Percentiles rank a stretch among this genome's conserved stretches.
Evolutionary conservation across 2,797 vertebrate genomes (phyloP).

Genomic region (Macropodus opercularis): DNA sequence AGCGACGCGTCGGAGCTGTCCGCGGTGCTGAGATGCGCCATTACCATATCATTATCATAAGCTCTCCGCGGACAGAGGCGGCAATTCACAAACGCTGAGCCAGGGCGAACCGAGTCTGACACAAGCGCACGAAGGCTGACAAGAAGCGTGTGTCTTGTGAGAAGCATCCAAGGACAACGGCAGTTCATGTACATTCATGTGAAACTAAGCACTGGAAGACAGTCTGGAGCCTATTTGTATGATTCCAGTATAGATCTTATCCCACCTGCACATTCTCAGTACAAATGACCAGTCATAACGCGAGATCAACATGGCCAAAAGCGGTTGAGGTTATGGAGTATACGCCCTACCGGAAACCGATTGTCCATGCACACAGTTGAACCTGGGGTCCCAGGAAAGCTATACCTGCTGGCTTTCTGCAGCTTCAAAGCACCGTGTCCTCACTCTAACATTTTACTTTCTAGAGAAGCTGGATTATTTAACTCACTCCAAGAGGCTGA

Average conservation of each 20-base stretch:
- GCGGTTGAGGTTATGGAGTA: too few relatives aligned
- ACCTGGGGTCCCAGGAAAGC: too few relatives aligned
- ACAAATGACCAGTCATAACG: neutral
- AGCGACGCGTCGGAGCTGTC: conserved; percentile 66
- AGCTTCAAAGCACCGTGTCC: neutral
- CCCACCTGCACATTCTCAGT: neutral
- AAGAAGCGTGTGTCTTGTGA: neutral
- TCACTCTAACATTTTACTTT: neutral
- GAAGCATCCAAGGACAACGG: neutral
- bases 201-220: neutral
- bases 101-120: neutral
- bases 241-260: neutral
- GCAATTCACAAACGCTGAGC: neutral
- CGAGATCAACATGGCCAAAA: neutral
- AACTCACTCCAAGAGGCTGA: neutral
- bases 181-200: neutral
- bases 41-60: conserved; percentile 32
- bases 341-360: too few relatives aligned
- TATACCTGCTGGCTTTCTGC: neutral
- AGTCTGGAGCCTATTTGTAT: neutral
- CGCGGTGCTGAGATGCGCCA: conserved; percentile 65
- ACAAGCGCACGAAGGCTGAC: neutral
- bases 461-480: neutral
- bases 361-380: too few relatives aligned
- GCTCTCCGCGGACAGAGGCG: neutral